A percentile compares a stretch with the other conserved stretches of the same genome.
Evolutionary conservation across 2,113 vertebrate genomes (phyloP).

Genomic region (Corydoras maculifer): DNA sequence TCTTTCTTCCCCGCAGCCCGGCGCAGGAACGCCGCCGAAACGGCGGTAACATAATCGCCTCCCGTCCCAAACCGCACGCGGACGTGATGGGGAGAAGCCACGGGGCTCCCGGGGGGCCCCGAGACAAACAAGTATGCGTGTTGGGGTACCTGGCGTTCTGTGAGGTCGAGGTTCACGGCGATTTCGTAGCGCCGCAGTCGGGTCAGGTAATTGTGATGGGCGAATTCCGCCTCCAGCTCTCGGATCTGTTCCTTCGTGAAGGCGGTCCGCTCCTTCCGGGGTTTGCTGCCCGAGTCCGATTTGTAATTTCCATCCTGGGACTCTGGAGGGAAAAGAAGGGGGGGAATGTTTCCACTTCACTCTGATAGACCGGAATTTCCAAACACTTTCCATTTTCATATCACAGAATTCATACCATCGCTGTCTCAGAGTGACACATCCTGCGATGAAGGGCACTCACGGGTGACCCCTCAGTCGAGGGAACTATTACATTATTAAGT

Average conservation of each 20-base stretch:
- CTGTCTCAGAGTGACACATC: neutral
- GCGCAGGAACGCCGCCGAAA: slow-evolving; percentile 54
- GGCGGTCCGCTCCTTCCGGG: slow-evolving; percentile 95
- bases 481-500: no score
- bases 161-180: slow-evolving; percentile 96
- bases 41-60: slow-evolving; percentile 64
- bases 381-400: slow-evolving; percentile 9
- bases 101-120: slow-evolving; percentile 35
- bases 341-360: slow-evolving; percentile 33
- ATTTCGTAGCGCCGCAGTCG: slow-evolving; percentile 94
- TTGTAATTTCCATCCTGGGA: slow-evolving; percentile 96
- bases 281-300: slow-evolving; percentile 92
- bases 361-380: slow-evolving; percentile 25
- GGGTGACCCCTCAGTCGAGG: no score
- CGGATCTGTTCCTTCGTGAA: slow-evolving; percentile 98
- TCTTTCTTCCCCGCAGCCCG: slow-evolving; percentile 47
- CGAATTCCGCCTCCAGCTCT: slow-evolving; percentile 96
- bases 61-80: slow-evolving; percentile 43
- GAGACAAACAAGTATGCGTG: slow-evolving; percentile 1
- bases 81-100: slow-evolving; percentile 37
- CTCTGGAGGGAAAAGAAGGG: slow-evolving; percentile 69
- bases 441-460: no score
- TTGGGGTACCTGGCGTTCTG: slow-evolving; percentile 89
- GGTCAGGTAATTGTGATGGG: slow-evolving; percentile 98
- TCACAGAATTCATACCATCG: slow-evolving; percentile 1